Percentiles rank a stretch among this genome's conserved stretches.
These are phyloP conservation scores for Tangara arthus DNA, from an alignment of 2,797 vertebrate species.

Conservation along the genomic window DNA sequence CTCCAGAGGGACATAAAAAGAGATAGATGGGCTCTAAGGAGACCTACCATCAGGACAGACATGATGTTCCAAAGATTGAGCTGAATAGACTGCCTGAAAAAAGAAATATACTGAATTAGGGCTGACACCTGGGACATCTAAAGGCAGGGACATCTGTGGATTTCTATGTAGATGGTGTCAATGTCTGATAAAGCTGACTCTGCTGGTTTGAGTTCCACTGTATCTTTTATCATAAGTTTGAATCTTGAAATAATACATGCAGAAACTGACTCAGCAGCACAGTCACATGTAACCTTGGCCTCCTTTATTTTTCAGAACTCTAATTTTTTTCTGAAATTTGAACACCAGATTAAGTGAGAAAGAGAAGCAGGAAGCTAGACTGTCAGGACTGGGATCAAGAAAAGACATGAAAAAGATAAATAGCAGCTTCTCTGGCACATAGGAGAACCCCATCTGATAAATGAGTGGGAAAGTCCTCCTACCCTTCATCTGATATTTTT, in stretches of 20 bases:
- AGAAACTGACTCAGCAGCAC: not conserved
- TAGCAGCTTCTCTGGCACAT: not conserved
- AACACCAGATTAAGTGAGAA: not conserved
- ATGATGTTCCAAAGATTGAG: not conserved
- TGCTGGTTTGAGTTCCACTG: not conserved
- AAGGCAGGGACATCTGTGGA: not conserved
- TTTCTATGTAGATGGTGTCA: not conserved
- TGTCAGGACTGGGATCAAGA: not conserved
- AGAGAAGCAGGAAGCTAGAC: not conserved
- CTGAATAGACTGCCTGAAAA: not conserved
- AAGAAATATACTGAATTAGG: not conserved
- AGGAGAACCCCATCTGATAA: not conserved
- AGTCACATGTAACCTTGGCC: not conserved
- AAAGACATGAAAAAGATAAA: not conserved
- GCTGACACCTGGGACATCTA: not conserved
- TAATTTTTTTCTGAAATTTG: not conserved
- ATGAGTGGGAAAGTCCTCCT: not conserved
- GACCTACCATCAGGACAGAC: not conserved
- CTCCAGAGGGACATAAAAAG: not conserved
- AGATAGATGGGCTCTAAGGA: not conserved
- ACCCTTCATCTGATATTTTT: not conserved
- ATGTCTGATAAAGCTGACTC: not conserved
- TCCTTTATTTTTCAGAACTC: not conserved
- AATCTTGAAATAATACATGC: not conserved
- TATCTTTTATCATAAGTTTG: not conserved